These are phyloP conservation scores for Colinus virginianus DNA, from an alignment of 2,113 vertebrate species.

Conservation along the genomic window DNA sequence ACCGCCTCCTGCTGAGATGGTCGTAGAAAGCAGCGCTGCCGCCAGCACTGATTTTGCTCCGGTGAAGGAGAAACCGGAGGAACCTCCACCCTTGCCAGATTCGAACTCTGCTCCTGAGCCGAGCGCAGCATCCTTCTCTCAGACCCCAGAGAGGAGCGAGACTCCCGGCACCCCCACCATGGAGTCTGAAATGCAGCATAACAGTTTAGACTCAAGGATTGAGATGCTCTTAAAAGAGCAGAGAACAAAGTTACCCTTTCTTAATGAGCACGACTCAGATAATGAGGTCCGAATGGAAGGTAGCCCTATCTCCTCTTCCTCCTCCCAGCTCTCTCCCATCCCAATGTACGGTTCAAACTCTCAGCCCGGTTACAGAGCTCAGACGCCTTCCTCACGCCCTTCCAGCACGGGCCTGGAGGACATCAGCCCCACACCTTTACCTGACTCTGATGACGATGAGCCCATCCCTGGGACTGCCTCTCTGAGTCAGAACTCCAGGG, in stretches of 20 bases:
- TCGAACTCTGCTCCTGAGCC: slow-evolving; percentile 82
- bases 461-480: slow-evolving; percentile 77
- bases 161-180: slow-evolving; percentile 89
- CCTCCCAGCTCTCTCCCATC: slow-evolving; percentile 94
- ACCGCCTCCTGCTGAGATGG: slow-evolving; percentile 66
- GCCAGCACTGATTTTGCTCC: slow-evolving; percentile 78
- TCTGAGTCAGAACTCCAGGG: slow-evolving; percentile 76
- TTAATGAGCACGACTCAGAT: slow-evolving; percentile 91
- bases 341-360: slow-evolving; percentile 81
- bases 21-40: slow-evolving; percentile 65
- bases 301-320: slow-evolving; percentile 96
- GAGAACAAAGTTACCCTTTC: slow-evolving; percentile 93
- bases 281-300: slow-evolving; percentile 93
- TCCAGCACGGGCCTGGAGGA: slow-evolving; percentile 95
- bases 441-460: slow-evolving; percentile 93
- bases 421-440: slow-evolving; percentile 94
- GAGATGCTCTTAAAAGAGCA: slow-evolving; percentile 98
- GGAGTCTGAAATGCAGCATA: slow-evolving; percentile 87
- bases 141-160: slow-evolving; percentile 88
- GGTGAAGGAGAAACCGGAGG: slow-evolving; percentile 85
- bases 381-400: slow-evolving; percentile 84
- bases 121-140: slow-evolving; percentile 79
- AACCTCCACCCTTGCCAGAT: slow-evolving; percentile 87
- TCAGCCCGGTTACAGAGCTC: slow-evolving; percentile 78
- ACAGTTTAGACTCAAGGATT: slow-evolving; percentile 97